Base-by-base conservation (phyloP, 1,140 invertebrate species). In the Sycobia sp. region DNA sequence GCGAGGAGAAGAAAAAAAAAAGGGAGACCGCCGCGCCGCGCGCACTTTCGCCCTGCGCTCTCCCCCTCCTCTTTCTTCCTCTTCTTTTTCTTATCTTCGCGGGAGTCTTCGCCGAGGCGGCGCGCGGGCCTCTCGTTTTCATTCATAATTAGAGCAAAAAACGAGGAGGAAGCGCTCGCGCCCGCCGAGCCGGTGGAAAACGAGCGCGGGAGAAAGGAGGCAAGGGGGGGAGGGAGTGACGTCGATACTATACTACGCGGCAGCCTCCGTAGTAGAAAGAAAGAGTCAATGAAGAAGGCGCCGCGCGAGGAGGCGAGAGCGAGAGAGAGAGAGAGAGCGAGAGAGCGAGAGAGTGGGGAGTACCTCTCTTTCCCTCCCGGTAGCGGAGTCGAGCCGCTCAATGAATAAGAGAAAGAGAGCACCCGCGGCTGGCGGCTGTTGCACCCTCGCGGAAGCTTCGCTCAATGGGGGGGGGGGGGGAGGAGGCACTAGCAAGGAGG, bases 231-330 rank as follows among this genome's bases (percentile, higher is more conserved):
- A 62, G 44, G 61, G 47, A 47, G 18, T 36, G 47, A 20, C 27
- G 50, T 39, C 46, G 54, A n/a, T 41, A 29, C 72, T 77, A n/a
- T 7, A 80, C 75, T 75, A 74, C 71, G 64, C n/a, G n/a, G n/a
- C n/a, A n/a, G 71, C 73, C 23, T 41, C n/a, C 57, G 79, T 81
- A 80, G 78, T 79, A 73, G 71, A 78, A 81, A 80, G 79, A 82
- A 82, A 81, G 79, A 79, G 77, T 81, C 77, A 81, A 82, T 81
- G 80, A 79, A 82, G 79, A 80, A 81, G 79, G 73, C 77, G 71
- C 65, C 47, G 13, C 47, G 44, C 38, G 70, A 66, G 67, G 70
- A 69, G 66, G 69, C 27, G 38, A 9, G 43, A 75, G 70, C 73
- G 11, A 10, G n/a, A n/a, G n/a, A n/a, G n/a, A n/a, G n/a, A n/a